Base-by-base conservation (phyloP, 2,113 vertebrate species). In the Neolamprologus sp. region DNA sequence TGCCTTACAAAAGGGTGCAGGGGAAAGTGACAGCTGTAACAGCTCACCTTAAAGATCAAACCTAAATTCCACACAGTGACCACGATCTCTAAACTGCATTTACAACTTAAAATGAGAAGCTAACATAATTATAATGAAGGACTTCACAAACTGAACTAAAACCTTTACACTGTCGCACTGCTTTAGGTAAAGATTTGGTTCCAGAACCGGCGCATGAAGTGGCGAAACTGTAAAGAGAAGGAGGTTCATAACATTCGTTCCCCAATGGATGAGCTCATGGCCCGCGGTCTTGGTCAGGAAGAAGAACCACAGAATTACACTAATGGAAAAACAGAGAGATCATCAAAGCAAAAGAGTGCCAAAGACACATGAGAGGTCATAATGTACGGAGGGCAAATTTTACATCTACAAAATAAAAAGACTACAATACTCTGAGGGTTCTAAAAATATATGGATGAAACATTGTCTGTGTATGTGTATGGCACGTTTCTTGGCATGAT, bases 181-280 rank as follows among this genome's bases (percentile, higher is more conserved):
- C 89, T 83, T 75, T 26, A 99, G 98, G 98, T 99, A 85, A 99
- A 99, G 95, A 99, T 99, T 92, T 99, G 98, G 98, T 99, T 99
- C 95, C 98, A 99, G 95, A 99, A 99, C 93, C 97, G 98, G 89
- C 97, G 98, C 68, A 99, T 99, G 98, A 99, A 99, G 91, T 99
- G 98, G 98, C 96, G 98, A 92, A 99, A 99, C 95, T 98, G 97
- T 90, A 98, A 98, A 96, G 98, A 99, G 95, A 99, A 98, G 91
- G 98, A 99, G 95, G 87, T 93, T 49, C 92, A 96, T 23, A 89
- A 78, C 85, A 88, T 87, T 26, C 93, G 93, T 21, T 95, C 95
- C 23, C 92, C 92, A 1, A 95, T 95, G 93, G 95, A 97, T 28
- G 96, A 96, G 88, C 94, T 96, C 26, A 91, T 96, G 92, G 88